Evolutionary conservation across 2,797 vertebrate species (phyloP).

Genomic region (Poeciliopsis gracilis): DNA sequence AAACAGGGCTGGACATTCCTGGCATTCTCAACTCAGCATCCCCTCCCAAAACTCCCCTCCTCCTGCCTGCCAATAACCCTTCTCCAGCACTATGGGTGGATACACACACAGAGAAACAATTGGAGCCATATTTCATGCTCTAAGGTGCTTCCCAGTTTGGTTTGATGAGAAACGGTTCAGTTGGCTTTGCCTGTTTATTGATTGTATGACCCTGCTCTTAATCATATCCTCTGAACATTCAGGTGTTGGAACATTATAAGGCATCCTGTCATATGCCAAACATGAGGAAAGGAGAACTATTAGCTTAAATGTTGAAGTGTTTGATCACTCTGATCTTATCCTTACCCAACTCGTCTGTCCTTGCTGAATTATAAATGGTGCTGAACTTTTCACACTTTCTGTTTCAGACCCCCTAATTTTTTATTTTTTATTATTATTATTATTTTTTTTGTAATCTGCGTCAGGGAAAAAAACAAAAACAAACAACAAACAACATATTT

Average conservation of each 20-base stretch:
- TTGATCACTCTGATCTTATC: constrained; percentile 22
- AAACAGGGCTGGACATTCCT: constrained; percentile 84
- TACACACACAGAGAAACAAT: constrained; percentile 76
- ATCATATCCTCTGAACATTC: constrained; percentile 48
- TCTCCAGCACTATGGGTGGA: constrained; percentile 68
- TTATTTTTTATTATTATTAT: constrained; percentile 51
- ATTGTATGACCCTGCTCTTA: constrained; percentile 50
- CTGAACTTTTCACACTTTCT: constrained; percentile 11
- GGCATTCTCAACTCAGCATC: constrained; percentile 80
- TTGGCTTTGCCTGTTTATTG: constrained; percentile 53
- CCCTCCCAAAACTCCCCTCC: constrained; percentile 74
- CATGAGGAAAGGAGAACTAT: constrained; percentile 54
- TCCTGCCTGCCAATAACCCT: constrained; percentile 76
- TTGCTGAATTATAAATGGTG: constrained; percentile 23
- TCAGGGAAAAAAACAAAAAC: constrained; percentile 16
- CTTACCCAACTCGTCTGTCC: constrained; percentile 16
- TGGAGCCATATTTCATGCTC: constrained; percentile 79
- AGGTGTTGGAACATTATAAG: constrained; percentile 36
- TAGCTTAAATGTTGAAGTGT: constrained; percentile 60
- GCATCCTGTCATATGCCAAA: constrained; percentile 48
- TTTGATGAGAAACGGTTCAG: constrained; percentile 43
- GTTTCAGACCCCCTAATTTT: constrained; percentile 29
- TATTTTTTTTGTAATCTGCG: constrained; percentile 13
- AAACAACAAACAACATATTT: constrained; percentile 47
- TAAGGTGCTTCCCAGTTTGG: constrained; percentile 66